Percentiles rank a stretch among this genome's conserved stretches.
phyloP scores from a whole-genome alignment of 1,140 invertebrate species.

The Cydia splendana region DNA sequence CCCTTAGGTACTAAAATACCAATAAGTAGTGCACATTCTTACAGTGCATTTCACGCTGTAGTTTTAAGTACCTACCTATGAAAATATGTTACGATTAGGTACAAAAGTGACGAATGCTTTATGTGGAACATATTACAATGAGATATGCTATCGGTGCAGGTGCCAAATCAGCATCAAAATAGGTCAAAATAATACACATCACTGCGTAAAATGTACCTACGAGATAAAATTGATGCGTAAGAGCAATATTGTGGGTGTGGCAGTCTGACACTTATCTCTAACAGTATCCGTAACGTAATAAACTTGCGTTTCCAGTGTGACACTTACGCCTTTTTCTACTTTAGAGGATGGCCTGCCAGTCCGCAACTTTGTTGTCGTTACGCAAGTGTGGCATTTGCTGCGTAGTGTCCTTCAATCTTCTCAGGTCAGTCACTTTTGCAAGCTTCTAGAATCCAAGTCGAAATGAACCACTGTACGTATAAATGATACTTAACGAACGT shows the following conservation, averaged over 20 bases:
- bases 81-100: too few species aligned
- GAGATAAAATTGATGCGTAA: neutral
- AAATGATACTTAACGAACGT: too few species aligned
- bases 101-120: neutral
- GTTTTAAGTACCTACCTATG: too few species aligned
- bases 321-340: neutral
- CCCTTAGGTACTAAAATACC: too few species aligned
- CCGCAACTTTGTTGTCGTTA: neutral
- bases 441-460: neutral
- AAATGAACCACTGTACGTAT: too few species aligned
- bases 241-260: conserved; percentile 11
- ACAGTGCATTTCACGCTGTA: too few species aligned
- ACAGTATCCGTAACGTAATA: neutral
- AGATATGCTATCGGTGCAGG: neutral
- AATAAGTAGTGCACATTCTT: too few species aligned
- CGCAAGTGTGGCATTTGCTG: conserved; percentile 12
- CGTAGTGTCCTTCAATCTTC: conserved; percentile 14
- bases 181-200: neutral
- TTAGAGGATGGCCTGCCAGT: neutral
- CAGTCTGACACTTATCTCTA: neutral
- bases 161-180: neutral
- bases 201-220: neutral
- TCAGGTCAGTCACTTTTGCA: conserved; percentile 26
- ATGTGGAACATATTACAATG: neutral
- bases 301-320: neutral